Base-by-base conservation (phyloP, 2,797 vertebrate species). In the Cichlasoma orientale region DNA sequence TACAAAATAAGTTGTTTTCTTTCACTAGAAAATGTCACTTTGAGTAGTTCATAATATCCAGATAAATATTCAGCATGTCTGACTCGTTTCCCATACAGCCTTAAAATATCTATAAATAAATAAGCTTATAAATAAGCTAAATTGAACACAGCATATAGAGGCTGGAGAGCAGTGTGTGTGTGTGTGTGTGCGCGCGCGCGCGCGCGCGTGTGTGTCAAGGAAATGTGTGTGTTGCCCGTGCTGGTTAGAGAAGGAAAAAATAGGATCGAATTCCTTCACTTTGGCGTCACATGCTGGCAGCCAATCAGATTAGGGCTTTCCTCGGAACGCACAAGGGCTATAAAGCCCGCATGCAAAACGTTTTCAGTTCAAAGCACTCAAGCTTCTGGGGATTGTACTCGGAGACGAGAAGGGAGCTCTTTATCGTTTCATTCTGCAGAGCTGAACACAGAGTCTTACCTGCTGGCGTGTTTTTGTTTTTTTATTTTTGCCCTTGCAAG, bases 351-450 rank as follows among this genome's bases (percentile, higher is more conserved):
- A 25, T 10, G 84, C 88, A 56, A 25, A 41, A 7, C 56, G 33
- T 63, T 27, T 84, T 80, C 88, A 84, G 86, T 90, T 91, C 93
- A 93, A 94, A 93, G 93, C 90, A 90, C 89, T 90, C 87, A 23
- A 90, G 82, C 92, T 85, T 81, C 82, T 88, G 86, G 90, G 93
- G 93, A 94, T 93, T 94, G 76, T 91, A 93, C 82, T 83, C 81
- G 84, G 82, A 90, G 87, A 89, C 79, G 8, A 54, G 75, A 70
- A 57, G 79, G 92, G 91, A 93, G 83, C 83, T 77, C 82, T 81
- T 88, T 76, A 80, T 53, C 66, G 61, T 78, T 90, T 86, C 76
- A 74, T 61, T 68, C 81, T 54, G 12, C 80, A 87, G 53, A 86
- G 68, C 59, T 87, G 68, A 82, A 74, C 72, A 70, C 31, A 77